A percentile compares a stretch with the other conserved stretches of the same genome.
These are phyloP conservation scores for Manis pentadactyla DNA, from an alignment of 2,797 vertebrate genomes.

Conservation along the genomic window DNA sequence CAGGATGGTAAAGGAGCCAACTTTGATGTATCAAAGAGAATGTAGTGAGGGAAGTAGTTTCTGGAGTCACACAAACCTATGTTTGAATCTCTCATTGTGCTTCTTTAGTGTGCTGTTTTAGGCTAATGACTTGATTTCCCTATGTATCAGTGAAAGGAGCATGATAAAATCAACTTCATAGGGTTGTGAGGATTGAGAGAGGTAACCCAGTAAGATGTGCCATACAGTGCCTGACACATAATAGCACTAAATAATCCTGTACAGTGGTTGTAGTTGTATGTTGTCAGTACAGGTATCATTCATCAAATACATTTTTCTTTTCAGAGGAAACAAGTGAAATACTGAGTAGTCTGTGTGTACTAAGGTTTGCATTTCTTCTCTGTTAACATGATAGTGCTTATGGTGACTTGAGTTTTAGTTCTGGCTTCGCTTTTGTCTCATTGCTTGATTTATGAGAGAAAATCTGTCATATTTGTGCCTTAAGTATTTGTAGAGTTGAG, in stretches of 20 bases:
- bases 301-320: background rate
- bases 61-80: background rate
- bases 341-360: background rate
- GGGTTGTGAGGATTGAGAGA: background rate
- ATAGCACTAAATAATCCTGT: background rate
- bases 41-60: background rate
- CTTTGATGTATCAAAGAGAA: background rate
- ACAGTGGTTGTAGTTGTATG: background rate
- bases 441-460: slow-evolving; percentile 13
- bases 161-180: background rate
- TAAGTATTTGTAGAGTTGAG: background rate
- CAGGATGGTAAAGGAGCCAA: background rate
- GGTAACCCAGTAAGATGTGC: background rate
- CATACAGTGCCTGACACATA: background rate
- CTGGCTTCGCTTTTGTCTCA: background rate
- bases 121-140: background rate
- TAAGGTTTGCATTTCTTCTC: background rate
- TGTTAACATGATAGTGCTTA: background rate
- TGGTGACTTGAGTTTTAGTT: background rate
- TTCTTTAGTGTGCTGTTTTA: background rate
- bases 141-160: background rate
- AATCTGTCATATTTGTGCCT: background rate
- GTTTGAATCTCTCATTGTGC: background rate
- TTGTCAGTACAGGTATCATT: background rate
- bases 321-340: background rate